Evolutionary conservation across 1,140 invertebrate genomes (phyloP).

Genomic region (Monomorium pharaonis): DNA sequence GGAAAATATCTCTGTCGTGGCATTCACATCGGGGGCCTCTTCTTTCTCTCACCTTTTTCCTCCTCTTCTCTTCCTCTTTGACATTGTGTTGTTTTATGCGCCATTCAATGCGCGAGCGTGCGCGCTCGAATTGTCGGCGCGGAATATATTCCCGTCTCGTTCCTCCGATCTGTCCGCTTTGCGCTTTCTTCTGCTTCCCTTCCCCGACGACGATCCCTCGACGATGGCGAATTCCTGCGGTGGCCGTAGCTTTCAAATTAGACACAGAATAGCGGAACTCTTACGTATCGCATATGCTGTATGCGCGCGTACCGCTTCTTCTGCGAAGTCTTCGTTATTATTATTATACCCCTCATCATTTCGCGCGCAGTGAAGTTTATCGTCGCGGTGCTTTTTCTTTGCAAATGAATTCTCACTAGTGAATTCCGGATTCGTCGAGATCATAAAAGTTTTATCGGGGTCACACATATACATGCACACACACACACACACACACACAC

Average conservation of each 20-base stretch:
- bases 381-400: background rate
- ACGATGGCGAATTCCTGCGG: constrained; percentile 19
- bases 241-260: constrained; percentile 18
- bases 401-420: background rate
- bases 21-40: constrained; percentile 30
- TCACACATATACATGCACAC: no score
- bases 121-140: background rate
- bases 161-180: background rate
- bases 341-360: constrained; percentile 1
- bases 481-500: no score
- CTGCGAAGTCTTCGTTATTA: background rate
- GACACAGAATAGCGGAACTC: constrained; percentile 34
- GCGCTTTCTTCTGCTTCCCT: background rate
- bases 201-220: background rate
- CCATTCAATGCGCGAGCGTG: no score
- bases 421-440: background rate
- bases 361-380: background rate
- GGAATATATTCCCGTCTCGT: background rate
- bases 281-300: background rate
- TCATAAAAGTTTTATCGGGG: background rate
- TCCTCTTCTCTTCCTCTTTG: background rate
- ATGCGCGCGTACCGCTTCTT: background rate
- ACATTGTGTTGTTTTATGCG: background rate
- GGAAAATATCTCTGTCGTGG: constrained; percentile 40
- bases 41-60: background rate